Evolutionary conservation across 2,888 invertebrate species (phyloP), one percentile per base, ranked within the genome.

Genomic region (Itoplectis maculator): DNA sequence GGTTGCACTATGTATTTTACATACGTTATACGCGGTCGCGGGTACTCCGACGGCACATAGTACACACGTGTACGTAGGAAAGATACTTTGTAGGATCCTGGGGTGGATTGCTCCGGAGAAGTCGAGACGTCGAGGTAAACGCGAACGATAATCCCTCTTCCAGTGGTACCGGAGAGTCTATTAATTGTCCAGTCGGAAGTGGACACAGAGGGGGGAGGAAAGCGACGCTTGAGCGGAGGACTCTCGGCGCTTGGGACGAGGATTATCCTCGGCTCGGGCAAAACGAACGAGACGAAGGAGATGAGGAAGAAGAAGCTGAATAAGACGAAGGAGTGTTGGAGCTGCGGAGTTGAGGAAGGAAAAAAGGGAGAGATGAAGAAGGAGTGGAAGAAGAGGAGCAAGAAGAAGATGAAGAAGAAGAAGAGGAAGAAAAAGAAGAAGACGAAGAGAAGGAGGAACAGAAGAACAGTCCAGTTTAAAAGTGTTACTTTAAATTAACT

Each of bases 101-200:
- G 45, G 45, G 45, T 18, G 40, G 51, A 59, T 13, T 35, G 45
- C 56, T 35, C 35, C 59, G 35, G 45, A 70, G 70, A 29, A 45
- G 70, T 54, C 42, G 56, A 40, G 20, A 72, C 59, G 72, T 72
- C 72, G 59, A 47, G 56, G 70, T 59, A 66, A 69, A 78, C 51
- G 74, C 82, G 54, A 82, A 78, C 65, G 76, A 77, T 79, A 76
- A 82, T 79, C 76, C 82, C 54, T 79, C 82, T 79, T 82, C 51
- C 82, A 79, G 68, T 69, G 76, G 54, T 73, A 72, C 76, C 54
- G 40, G 51, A 49, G 82, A 82, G 82, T 79, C 76, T 82, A 82
- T 82, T 82, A 82, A 79, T 82, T 79, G 82, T 82, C 82, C 66
- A 73, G 82, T 82, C 82, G 82, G 79, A 82, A 82, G 79, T 79